A percentile compares a stretch with the other conserved stretches of the same genome.
phyloP scores from a whole-genome alignment of 2,797 vertebrate species.

The Coregonus ussuriensis region DNA sequence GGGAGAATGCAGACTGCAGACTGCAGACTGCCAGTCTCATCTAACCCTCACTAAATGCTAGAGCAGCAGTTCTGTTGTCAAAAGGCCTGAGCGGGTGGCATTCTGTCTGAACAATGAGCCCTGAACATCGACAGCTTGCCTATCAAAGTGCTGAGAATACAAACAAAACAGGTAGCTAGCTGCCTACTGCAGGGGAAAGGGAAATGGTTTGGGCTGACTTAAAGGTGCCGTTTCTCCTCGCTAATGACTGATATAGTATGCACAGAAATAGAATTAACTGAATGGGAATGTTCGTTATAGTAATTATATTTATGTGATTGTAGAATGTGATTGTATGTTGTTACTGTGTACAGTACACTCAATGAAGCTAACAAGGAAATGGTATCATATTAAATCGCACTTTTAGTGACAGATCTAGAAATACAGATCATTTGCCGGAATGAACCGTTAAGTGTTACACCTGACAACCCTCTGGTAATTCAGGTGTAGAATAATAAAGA shows the following conservation, averaged over 20 bases:
- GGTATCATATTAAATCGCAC: too few species aligned
- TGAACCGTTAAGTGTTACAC: not conserved
- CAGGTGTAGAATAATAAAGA: too few species aligned
- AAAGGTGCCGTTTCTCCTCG: not conserved
- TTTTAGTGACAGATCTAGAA: not conserved
- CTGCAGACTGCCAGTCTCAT: slow-evolving; percentile 37
- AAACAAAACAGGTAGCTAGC: not conserved
- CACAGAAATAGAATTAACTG: not conserved
- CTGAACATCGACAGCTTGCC: slow-evolving; percentile 26
- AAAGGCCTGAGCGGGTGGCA: slow-evolving; percentile 33
- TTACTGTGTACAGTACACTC: not conserved
- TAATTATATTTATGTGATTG: not conserved
- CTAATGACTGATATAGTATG: not conserved
- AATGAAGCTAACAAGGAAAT: not conserved
- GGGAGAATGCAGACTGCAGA: not conserved
- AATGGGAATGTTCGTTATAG: not conserved
- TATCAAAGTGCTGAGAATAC: slow-evolving; percentile 32
- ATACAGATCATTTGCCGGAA: not conserved
- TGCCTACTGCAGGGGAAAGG: not conserved
- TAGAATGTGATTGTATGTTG: not conserved
- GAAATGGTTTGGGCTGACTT: not conserved
- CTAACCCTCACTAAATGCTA: slow-evolving; percentile 68
- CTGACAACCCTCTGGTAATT: not conserved
- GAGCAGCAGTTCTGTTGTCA: slow-evolving; percentile 56
- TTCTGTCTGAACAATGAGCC: slow-evolving; percentile 56